Evolutionary conservation across 53 echinoderm and acorn worm genomes (phyloP).

Genomic region (Actinopyga echinites): DNA sequence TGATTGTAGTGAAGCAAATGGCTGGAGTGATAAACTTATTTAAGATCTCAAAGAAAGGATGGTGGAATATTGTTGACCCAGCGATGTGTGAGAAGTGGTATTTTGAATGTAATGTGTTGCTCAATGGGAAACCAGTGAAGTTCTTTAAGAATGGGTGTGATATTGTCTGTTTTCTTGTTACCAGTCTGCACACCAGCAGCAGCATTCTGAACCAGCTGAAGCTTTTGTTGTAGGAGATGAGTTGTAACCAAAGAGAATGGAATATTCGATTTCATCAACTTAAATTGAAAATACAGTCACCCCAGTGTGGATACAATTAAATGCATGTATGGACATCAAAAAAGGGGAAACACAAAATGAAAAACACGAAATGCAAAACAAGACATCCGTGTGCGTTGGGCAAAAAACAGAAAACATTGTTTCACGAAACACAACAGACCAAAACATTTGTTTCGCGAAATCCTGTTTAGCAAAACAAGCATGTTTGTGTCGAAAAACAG

Average conservation of each 20-base stretch:
- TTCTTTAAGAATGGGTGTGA: not conserved
- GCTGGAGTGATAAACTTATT: not conserved
- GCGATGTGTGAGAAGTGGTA: not conserved
- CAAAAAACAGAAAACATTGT: too few species aligned
- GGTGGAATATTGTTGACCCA: not conserved
- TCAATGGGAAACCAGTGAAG: not conserved
- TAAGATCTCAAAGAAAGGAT: not conserved
- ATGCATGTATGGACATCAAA: too few species aligned
- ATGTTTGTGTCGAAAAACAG: too few species aligned
- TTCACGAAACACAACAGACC: too few species aligned
- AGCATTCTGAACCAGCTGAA: not conserved
- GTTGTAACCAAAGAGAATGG: not conserved
- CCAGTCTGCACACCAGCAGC: not conserved
- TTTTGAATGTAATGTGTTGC: not conserved
- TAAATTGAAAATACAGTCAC: too few species aligned
- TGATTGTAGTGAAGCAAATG: not conserved
- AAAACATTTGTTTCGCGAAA: too few species aligned
- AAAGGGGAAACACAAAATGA: too few species aligned
- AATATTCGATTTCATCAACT: too few species aligned
- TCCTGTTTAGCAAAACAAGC: too few species aligned
- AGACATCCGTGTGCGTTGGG: too few species aligned
- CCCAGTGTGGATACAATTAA: too few species aligned
- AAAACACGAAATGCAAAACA: too few species aligned
- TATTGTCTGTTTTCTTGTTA: not conserved
- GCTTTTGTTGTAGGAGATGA: not conserved